Evolutionary conservation across 2,888 invertebrate species (phyloP), one percentile per base, ranked within the genome.

Genomic region (Melanargia galathea): DNA sequence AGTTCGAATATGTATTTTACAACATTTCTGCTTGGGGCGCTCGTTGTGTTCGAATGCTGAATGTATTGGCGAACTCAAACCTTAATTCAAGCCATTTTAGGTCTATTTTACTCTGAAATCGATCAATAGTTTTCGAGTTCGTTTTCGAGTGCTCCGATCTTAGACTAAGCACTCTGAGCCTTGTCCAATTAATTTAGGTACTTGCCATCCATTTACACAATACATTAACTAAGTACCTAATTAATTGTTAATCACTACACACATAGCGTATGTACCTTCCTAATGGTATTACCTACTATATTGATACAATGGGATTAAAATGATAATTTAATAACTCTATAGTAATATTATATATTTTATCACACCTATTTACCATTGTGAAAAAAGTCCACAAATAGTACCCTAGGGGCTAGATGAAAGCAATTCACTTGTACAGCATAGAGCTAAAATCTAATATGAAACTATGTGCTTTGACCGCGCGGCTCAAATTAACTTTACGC

Each of bases 181-280:
- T 5, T 16, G n/a, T 40, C 40, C 3, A 40, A 40, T 40, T 40
- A 6, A 40, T n/a, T 16, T 16, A 40, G n/a, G 6, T 7, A 30
- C 7, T 30, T 30, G 7, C 40, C 0, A 40, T 40, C 40, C 16
- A 16, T 40, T 40, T 16, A 40, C 16, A 40, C 40, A 18, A n/a
- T 40, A 40, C 40, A 16, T 40, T 40, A 40, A 16, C 40, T 40
- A n/a, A n/a, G n/a, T n/a, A n/a, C n/a, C n/a, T n/a, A 40, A 40
- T 40, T 40, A 16, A 40, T 18, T 16, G 7, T 40, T 16, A 40
- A 16, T 40, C 40, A 40, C 16, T 16, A 40, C 16, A 40, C n/a
- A 40, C n/a, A 16, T n/a, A 7, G 40, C 2, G 40, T 40, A 16
- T 16, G 16, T 16, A 40, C 40, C 16, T 16, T 7, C n/a, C n/a